Conservation (phyloP, 2,113 vertebrate genomes). For the Sapayoa aenigma region DNA sequence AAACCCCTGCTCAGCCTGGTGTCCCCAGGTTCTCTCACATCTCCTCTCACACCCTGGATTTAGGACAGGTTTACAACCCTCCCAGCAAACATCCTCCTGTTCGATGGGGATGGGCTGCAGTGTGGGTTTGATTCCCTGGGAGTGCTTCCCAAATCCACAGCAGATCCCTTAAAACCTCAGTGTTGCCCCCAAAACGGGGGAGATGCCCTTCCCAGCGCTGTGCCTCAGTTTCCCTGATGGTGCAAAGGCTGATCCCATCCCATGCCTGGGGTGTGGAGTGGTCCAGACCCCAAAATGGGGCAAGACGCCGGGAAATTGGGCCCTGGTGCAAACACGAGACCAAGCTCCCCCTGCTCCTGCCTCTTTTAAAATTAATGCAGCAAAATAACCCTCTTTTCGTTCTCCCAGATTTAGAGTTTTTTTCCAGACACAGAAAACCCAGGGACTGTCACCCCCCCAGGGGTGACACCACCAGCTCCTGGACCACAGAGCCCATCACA, state of each 20-base stretch:
- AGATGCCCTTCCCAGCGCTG: fast-evolving
- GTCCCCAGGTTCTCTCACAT: not conserved
- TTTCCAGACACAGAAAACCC: not conserved
- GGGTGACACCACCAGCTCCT: not conserved
- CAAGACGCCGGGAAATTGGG: fast-evolving
- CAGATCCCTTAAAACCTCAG: not conserved
- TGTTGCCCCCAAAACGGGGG: fast-evolving
- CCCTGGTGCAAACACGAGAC: fast-evolving
- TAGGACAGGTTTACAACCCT: not conserved
- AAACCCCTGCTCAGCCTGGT: not conserved
- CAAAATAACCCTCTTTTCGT: not conserved
- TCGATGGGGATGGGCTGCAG: not conserved
- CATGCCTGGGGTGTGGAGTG: fast-evolving
- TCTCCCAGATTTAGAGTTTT: fast-evolving
- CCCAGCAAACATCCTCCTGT: not conserved
- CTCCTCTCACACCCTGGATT: not conserved
- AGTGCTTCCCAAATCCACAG: not conserved
- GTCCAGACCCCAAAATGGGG: not conserved
- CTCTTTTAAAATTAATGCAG: not conserved
- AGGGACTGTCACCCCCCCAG: not conserved
- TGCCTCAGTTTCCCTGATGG: not conserved
- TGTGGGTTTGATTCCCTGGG: fast-evolving
- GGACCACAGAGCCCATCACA: too few species aligned
- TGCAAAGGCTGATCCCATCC: not conserved
- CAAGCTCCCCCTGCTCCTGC: too few species aligned